Evolutionary conservation across 2,888 invertebrate species (phyloP), one percentile per base, ranked within the genome.

Genomic region (Synergus itoensis): DNA sequence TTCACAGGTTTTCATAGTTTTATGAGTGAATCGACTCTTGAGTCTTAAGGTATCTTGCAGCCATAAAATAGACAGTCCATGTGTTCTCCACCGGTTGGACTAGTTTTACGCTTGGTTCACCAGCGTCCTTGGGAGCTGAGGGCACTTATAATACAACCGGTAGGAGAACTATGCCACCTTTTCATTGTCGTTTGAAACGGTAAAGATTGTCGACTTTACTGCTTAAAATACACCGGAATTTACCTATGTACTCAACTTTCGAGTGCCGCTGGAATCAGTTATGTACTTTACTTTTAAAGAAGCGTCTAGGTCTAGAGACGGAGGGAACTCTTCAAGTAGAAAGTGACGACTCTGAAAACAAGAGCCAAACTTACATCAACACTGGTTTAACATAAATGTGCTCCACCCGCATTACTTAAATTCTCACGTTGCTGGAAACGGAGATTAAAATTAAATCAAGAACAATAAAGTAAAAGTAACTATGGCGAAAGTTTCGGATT

Each of bases 41-140:
- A 36, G 53, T 53, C n/a, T 53, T 8, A 48, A 48, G 48, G n/a
- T 48, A 53, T 69, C 76, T 45, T 40, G 65, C 63, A 64, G 53
- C 63, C 69, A 36, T 36, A 21, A 53, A 2, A 48, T 64, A 43
- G 73, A 53, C 64, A 57, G 57, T 18, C 73, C 79, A 63, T 48
- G 69, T 77, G 64, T 28, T 64, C 60, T 69, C 9, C 84, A 87
- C 88, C 83, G 87, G 88, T 88, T 87, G 87, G 83, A 88, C 88
- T 88, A 88, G 89, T 89, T 89, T 88, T 86, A 88, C 87, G 88
- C 88, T 87, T 84, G 86, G 86, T 82, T 86, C 86, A 86, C 85
- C 77, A 60, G 85, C 86, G 89, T 84, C 89, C 89, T 89, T 89
- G 89, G 85, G 53, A 57, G 40, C 65, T 60, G 65, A 36, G 77